These are phyloP conservation scores for Rhipidura dahli DNA, from an alignment of 2,113 vertebrate species.

Conservation along the genomic window DNA sequence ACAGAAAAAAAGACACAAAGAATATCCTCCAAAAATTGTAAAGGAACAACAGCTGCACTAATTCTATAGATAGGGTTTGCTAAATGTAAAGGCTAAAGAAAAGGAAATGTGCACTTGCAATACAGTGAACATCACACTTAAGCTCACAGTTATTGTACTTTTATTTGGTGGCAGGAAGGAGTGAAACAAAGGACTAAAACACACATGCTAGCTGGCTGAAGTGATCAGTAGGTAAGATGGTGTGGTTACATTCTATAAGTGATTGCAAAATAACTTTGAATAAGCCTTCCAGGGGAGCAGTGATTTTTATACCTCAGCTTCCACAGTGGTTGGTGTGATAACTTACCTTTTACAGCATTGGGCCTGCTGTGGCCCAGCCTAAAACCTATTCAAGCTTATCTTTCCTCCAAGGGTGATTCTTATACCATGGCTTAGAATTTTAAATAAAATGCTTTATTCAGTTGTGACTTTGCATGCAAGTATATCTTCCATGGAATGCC, in stretches of 20 bases:
- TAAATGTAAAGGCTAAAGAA: background rate
- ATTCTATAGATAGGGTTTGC: background rate
- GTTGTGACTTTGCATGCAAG: background rate
- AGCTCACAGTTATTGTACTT: background rate
- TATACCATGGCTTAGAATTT: background rate
- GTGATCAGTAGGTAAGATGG: background rate
- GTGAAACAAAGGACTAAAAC: background rate
- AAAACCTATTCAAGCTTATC: conserved; percentile 12
- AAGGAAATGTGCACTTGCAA: background rate
- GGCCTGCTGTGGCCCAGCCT: conserved; percentile 24
- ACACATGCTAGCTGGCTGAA: background rate
- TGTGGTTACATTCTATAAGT: background rate
- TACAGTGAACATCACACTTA: background rate
- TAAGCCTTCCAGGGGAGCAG: conserved; percentile 31
- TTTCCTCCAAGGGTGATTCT: conserved; percentile 29
- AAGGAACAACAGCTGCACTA: background rate
- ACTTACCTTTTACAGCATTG: conserved; percentile 2
- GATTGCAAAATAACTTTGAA: conserved; percentile 32
- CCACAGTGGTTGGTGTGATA: background rate
- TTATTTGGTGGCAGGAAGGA: background rate
- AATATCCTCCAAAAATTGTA: background rate
- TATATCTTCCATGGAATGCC: background rate
- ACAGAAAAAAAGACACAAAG: background rate
- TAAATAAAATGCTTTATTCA: conserved; percentile 32
- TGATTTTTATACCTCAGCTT: conserved; percentile 32